A percentile compares a stretch with the other conserved stretches of the same genome.
Conservation (phyloP, 2,888 invertebrate genomes). For the Gandaritis pyraliata region DNA sequence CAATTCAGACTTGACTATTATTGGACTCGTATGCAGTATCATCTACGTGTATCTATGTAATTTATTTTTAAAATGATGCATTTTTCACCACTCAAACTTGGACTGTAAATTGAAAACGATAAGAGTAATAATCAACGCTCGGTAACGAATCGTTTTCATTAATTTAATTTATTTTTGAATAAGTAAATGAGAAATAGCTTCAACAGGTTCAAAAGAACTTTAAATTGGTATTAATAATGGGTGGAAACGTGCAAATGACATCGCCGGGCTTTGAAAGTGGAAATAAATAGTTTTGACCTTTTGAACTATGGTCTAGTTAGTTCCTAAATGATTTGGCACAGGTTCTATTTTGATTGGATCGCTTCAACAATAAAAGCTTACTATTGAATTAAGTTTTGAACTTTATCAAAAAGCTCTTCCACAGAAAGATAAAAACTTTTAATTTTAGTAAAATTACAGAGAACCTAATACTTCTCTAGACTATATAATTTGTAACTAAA, state of each 20-base stretch:
- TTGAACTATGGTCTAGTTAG: slow-evolving; percentile 6
- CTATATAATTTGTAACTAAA: too few relatives aligned
- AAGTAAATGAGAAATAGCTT: background rate
- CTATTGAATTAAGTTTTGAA: background rate
- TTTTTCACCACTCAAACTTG: background rate
- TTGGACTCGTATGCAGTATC: too few relatives aligned
- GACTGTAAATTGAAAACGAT: slow-evolving; percentile 3
- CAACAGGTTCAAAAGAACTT: background rate
- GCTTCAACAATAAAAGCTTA: background rate
- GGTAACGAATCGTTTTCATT: slow-evolving; percentile 24
- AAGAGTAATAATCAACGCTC: slow-evolving; percentile 16
- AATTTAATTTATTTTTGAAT: slow-evolving; percentile 27
- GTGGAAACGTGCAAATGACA: slow-evolving; percentile 30
- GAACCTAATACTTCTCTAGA: too few relatives aligned
- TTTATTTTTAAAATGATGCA: background rate
- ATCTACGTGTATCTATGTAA: too few relatives aligned
- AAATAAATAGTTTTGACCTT: slow-evolving; percentile 17
- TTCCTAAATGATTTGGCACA: background rate
- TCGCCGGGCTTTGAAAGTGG: background rate
- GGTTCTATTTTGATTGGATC: background rate
- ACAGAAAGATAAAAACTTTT: too few relatives aligned
- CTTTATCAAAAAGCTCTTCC: background rate
- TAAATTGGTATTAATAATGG: slow-evolving; percentile 2
- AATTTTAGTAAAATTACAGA: too few relatives aligned
- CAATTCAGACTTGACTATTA: too few relatives aligned